Evolutionary conservation across 2,888 invertebrate species (phyloP), one percentile per base, ranked within the genome.

Genomic region (Lathronympha strigana): DNA sequence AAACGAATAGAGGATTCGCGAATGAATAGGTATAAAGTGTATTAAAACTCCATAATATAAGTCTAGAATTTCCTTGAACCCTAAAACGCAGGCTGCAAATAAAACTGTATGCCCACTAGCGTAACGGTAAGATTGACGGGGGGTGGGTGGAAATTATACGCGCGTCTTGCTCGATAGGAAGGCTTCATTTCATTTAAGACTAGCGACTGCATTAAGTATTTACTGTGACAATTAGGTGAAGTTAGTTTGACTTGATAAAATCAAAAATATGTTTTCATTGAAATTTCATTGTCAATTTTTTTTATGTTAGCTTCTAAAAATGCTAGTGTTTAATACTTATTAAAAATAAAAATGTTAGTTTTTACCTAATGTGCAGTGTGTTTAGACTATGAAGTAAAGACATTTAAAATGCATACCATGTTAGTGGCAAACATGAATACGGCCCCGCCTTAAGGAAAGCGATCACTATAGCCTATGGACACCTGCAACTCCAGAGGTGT

Each of bases 91-190:
- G 50, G 47, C 60, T 36, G 47, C 54, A 82, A 86, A 82, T 83
- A 84, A 86, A 86, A 83, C 80, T 76, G 73, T 80, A 81, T 83
- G 81, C 82, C 81, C 81, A 84, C 86, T 83, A 79, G 80, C 77
- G 81, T 84, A 85, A 74, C 78, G 81, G 82, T 90, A 91, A 91
- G 91, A 92, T 91, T 91, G 92, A 90, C 91, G 90, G 91, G 79
- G 73, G 80, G 85, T 73, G 74, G 75, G 88, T 89, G 86, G 90
- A 89, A 91, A 91, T 91, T 90, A 90, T 90, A 91, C 90, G 90
- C 87, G 90, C 90, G 89, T 92, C 91, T 91, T 91, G 84, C 50
- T 51, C 60, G 47, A 45, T 51, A 58, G 40, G 53, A 57, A 58
- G 57, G 49, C 57, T 50, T 60, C 58, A 64, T 47, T 58, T 28